Evolutionary conservation across 2,113 vertebrate genomes (phyloP).

Genomic region (Callochromis pleurospilus): DNA sequence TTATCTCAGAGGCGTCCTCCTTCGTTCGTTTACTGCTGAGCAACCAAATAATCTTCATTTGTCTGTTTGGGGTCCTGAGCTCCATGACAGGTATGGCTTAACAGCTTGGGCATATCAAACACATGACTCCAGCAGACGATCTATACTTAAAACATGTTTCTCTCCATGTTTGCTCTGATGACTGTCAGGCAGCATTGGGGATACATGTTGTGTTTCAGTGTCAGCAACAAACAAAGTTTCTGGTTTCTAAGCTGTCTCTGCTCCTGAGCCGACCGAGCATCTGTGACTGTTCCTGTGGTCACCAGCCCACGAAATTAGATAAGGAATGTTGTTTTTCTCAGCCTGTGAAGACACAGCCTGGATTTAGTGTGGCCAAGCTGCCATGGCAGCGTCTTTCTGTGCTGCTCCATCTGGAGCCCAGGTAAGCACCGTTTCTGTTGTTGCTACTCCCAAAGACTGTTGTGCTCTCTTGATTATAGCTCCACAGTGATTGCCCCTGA

Average conservation of each 20-base stretch:
- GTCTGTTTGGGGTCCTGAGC: neutral
- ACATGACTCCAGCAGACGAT: neutral
- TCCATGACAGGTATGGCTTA: neutral
- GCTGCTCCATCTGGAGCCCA: neutral
- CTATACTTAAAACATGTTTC: neutral
- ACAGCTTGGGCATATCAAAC: neutral
- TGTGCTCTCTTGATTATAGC: neutral
- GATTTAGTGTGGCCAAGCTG: neutral
- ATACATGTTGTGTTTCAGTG: neutral
- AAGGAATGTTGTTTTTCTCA: neutral
- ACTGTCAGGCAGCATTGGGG: neutral
- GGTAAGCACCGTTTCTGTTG: neutral
- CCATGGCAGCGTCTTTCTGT: neutral
- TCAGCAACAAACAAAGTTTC: neutral
- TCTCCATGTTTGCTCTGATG: neutral
- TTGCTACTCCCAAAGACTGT: neutral
- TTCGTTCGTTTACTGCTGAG: neutral
- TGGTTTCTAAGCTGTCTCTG: neutral
- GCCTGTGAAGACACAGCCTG: neutral
- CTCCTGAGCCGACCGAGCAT: neutral
- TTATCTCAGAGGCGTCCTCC: neutral
- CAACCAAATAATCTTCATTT: neutral
- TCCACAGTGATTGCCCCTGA: neutral
- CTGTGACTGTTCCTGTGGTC: neutral
- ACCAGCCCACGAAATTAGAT: neutral